Evolutionary conservation across 2,113 vertebrate genomes (phyloP), one percentile per base, ranked within the genome.

Genomic region (Xiphophorus maculatus): DNA sequence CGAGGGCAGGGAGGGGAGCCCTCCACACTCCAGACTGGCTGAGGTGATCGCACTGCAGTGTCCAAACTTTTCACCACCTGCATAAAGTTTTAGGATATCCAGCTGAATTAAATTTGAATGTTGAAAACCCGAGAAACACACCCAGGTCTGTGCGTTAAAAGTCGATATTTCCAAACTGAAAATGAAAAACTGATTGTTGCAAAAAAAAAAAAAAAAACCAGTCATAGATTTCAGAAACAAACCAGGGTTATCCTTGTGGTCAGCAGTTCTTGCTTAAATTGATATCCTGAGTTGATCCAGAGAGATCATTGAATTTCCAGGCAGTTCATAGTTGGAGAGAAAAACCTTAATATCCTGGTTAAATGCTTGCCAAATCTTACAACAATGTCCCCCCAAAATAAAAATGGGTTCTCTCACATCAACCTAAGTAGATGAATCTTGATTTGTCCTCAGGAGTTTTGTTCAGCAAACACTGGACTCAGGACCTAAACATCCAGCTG

Each of bases 1-100:
- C 79, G 79, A 93, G 94, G 92, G 92, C 92, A 95, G 95, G 86
- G 92, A 91, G 88, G 90, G 79, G 90, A 94, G 90, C 91, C 95
- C 94, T 90, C 94, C 91, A 76, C 88, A 71, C 81, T 82, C 81
- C 76, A 82, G 74, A 70, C 64, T 42, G 65, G 66, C 40, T 11
- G 27, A 77, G 75, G 70, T 82, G 77, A 75, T 81, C 51, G 74
- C 44, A 63, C 69, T 64, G 67, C 62, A 75, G 72, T 77, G 71
- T 84, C 72, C 63, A 70, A 67, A 77, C 73, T 19, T 66, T 76
- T 73, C 6, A 82, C 28, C 69, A 73, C 74, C 70, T 87, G 77
- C 54, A 68, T 58, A 30, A 73, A 88, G 76, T 74, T 33, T 40
- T 61, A n/a, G 7, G 22, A 63, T 82, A 54, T 81, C 12, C 28